phyloP scores from a whole-genome alignment of 2,888 invertebrate genomes.

The Drosophila algonquin region DNA sequence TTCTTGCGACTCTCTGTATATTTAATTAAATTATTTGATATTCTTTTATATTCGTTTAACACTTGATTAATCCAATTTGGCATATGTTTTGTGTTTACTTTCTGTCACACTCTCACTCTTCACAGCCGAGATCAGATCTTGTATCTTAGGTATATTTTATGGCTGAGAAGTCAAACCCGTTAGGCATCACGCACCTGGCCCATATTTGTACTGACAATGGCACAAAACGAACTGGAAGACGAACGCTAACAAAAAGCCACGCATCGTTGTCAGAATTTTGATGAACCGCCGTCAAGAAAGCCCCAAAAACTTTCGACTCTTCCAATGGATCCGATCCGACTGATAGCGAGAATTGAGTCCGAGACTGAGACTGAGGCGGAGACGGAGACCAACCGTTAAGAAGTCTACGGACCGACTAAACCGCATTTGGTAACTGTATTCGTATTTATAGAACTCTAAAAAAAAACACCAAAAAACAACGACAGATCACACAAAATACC shows the following conservation, averaged over 20 bases:
- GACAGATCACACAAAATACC: slow-evolving; percentile 4
- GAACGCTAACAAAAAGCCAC: slow-evolving; percentile 57
- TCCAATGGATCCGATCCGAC: neutral
- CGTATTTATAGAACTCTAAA: slow-evolving; percentile 56
- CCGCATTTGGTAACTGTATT: slow-evolving; percentile 35
- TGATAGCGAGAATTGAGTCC: neutral
- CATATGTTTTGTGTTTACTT: slow-evolving; percentile 48
- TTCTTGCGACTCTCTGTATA: neutral
- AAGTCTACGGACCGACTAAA: slow-evolving; percentile 56
- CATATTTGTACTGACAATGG: slow-evolving; percentile 63
- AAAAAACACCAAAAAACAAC: neutral
- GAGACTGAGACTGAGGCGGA: neutral
- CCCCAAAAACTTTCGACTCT: slow-evolving; percentile 42
- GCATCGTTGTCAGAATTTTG: slow-evolving; percentile 63
- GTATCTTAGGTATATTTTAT: neutral
- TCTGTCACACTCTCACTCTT: slow-evolving; percentile 50
- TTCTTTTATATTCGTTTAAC: slow-evolving; percentile 48
- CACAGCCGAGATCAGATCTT: slow-evolving; percentile 29
- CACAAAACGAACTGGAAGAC: slow-evolving; percentile 54
- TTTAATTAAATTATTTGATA: slow-evolving; percentile 31
- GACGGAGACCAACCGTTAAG: slow-evolving; percentile 10
- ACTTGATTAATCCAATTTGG: slow-evolving; percentile 53
- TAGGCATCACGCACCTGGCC: slow-evolving; percentile 69
- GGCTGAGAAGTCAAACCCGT: neutral
- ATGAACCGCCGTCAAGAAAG: slow-evolving; percentile 24